phyloP scores from a whole-genome alignment of 2,888 invertebrate species.

The Apodemia mormo region DNA sequence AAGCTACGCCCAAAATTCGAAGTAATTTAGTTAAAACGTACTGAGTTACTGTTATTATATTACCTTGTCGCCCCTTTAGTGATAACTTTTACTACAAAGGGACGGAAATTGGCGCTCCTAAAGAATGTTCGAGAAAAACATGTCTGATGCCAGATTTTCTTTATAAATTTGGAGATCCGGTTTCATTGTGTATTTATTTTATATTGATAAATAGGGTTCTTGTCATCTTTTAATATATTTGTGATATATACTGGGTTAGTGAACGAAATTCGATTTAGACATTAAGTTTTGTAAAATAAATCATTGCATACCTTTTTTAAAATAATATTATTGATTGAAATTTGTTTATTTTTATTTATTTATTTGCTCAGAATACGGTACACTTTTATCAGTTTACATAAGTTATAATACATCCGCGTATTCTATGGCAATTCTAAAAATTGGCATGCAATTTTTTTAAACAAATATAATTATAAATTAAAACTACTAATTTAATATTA shows the following conservation, averaged over 20 bases:
- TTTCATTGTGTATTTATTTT: background rate
- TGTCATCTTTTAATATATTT: background rate
- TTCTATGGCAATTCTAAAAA: too few relatives aligned
- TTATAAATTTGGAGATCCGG: background rate
- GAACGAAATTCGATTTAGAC: background rate
- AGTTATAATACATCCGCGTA: too few relatives aligned
- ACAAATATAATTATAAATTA: too few relatives aligned
- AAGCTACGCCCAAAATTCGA: background rate
- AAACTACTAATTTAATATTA: too few relatives aligned
- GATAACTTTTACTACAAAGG: slow-evolving; percentile 2
- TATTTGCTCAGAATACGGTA: too few relatives aligned
- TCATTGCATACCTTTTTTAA: too few relatives aligned
- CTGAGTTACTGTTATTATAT: background rate
- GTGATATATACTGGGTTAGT: background rate
- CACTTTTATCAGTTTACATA: too few relatives aligned
- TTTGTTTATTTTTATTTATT: too few relatives aligned
- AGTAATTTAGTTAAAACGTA: background rate
- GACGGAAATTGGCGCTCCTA: slow-evolving; percentile 1
- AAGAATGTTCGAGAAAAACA: slow-evolving; percentile 7
- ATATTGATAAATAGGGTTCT: background rate
- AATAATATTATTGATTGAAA: too few relatives aligned
- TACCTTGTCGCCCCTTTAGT: background rate
- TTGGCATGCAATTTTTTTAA: too few relatives aligned
- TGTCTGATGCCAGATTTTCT: background rate
- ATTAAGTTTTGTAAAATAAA: too few relatives aligned